Conservation (phyloP, 1,140 invertebrate species). For the Hesperophylax magnus region DNA sequence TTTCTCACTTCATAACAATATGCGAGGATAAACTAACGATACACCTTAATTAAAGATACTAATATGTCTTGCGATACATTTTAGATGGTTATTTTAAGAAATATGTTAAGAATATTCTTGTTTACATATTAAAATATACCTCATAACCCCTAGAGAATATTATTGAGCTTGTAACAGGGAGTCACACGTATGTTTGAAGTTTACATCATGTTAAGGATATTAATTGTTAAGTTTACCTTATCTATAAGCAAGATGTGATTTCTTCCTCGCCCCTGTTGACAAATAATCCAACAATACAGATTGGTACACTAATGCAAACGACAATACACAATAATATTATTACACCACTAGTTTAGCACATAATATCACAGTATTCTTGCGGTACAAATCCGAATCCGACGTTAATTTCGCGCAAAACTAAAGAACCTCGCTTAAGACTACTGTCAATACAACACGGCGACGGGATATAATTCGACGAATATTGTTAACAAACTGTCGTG, state of each 20-base stretch:
- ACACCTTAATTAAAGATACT: neutral
- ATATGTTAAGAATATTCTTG: neutral
- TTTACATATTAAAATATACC: neutral
- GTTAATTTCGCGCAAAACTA: slow-evolving; percentile 11
- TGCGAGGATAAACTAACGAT: neutral
- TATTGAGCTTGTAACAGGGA: neutral
- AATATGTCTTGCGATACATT: neutral
- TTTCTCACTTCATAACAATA: too few species aligned
- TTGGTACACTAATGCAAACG: slow-evolving; percentile 9
- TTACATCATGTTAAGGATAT: neutral
- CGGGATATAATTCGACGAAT: neutral
- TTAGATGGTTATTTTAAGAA: neutral
- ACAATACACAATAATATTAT: neutral
- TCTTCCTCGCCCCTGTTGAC: neutral
- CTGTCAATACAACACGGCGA: neutral
- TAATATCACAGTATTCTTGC: slow-evolving; percentile 31
- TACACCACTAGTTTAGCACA: slow-evolving; percentile 14
- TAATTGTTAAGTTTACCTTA: slow-evolving; percentile 21
- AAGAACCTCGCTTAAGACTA: neutral
- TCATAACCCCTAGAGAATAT: neutral
- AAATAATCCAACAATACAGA: slow-evolving; percentile 26
- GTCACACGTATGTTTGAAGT: neutral
- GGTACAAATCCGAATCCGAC: neutral
- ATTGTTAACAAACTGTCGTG: slow-evolving; percentile 33
- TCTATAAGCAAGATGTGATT: slow-evolving; percentile 1